Conservation (phyloP, 2,113 vertebrate species). For the Gadus chalcogrammus region DNA sequence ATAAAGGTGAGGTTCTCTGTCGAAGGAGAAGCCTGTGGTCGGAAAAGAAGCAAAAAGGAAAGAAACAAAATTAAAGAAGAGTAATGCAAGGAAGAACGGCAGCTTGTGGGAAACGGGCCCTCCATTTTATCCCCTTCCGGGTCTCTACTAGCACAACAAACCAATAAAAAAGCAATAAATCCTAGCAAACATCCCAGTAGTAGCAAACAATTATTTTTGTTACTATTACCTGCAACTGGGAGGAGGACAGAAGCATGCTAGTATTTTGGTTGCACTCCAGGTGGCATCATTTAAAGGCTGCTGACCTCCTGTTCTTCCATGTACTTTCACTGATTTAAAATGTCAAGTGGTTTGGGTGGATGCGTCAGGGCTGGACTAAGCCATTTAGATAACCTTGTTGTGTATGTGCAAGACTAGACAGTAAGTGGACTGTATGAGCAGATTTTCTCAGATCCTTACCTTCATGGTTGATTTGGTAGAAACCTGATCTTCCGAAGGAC, state of each 20-base stretch:
- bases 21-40: slow-evolving; percentile 82
- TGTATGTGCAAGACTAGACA: not conserved
- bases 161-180: slow-evolving; percentile 16
- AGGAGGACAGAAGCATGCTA: not conserved
- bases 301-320: slow-evolving; percentile 17
- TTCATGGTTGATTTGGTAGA: slow-evolving; percentile 87
- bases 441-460: slow-evolving; percentile 68
- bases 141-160: slow-evolving; percentile 22
- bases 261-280: not conserved
- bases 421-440: not conserved
- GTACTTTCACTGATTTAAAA: slow-evolving; percentile 1
- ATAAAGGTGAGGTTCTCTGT: slow-evolving; percentile 87
- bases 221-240: slow-evolving; percentile 4
- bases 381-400: not conserved
- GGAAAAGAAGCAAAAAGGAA: slow-evolving; percentile 3
- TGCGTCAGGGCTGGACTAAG: not conserved
- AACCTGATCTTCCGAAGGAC: slow-evolving; percentile 80
- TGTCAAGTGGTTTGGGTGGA: not conserved
- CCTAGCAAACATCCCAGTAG: slow-evolving; percentile 19
- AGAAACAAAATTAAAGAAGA: not conserved
- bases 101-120: slow-evolving; percentile 17
- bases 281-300: slow-evolving; percentile 15
- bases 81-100: not conserved
- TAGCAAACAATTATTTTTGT: slow-evolving; percentile 7
- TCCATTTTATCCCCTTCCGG: slow-evolving; percentile 5